Base-by-base conservation (phyloP, 2,888 invertebrate genomes). In the Pristionchus exspectatus region DNA sequence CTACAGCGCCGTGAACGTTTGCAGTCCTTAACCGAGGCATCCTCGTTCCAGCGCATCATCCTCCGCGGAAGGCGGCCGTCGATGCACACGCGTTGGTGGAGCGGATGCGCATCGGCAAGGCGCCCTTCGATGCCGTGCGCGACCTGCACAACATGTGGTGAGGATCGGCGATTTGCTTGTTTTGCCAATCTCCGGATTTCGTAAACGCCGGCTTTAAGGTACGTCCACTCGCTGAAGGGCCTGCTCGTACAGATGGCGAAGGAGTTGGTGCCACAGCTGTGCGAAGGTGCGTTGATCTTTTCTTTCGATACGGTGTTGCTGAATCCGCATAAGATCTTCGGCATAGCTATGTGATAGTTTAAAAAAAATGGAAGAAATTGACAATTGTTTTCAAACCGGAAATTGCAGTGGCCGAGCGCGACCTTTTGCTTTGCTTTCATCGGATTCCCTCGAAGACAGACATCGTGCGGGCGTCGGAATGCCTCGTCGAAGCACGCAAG, bases 91-190 rank as follows among this genome's bases (percentile, higher is more conserved):
- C 27, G 16, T 16, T 69, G 2, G 54, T 86, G 7, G 66, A 86
- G 66, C 56, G 27, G 7, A 16, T 87, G 44, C 24, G 87, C 10
- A 87, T 87, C 1, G 87, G 87, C 3, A 87, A 87, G 30, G 21
- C 69, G n/a, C 33, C 87, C 10, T 87, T 87, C 30, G 87, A 87
- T 1, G 27, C 87, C 21, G 87, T 72, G 7, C 14, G 72, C 2
- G 87, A 87, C n/a, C 5, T 87, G 44, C 87, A 87, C 38, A n/a
- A 87, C 54, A 69, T 87, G 87, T 87, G 87, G 87, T 87, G n/a
- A 50, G 44, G 44, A 12, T 9, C 10, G 44, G 44, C n/a, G n/a
- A n/a, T n/a, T n/a, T n/a, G n/a, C n/a, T n/a, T n/a, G n/a, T n/a
- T n/a, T n/a, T n/a, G n/a, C 27, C 44, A 50, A 44, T 21, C 16